Evolutionary conservation across 2,113 vertebrate genomes (phyloP), one percentile per base, ranked within the genome.

Genomic region (Corydoras sp.): DNA sequence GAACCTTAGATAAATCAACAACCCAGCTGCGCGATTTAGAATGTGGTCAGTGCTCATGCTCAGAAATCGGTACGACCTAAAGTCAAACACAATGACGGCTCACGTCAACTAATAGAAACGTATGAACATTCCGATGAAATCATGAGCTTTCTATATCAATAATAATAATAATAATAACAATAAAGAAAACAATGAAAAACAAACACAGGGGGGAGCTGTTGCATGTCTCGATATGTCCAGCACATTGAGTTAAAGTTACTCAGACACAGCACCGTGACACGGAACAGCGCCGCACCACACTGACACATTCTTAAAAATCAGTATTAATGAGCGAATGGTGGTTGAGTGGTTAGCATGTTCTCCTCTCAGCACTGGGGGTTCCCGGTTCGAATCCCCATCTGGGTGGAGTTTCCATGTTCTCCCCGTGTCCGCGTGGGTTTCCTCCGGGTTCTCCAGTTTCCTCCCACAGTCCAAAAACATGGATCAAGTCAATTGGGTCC

Each of bases 81-180:
- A 54, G n/a, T 35, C 60, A 32, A 31, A 18, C 18, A 62, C 18
- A 74, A 68, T n/a, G n/a, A 55, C 62, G 48, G 66, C 73, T 70
- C 43, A 74, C 63, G 67, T 67, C 56, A 74, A 32, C 53, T 11
- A 13, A 15, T 65, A 53, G 30, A 50, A 59, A 29, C 8, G n/a
- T 14, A 9, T 4, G 9, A 35, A 13, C 56, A 51, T 50, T 59
- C 5, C 48, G 6, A 12, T 13, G 61, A 69, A 60, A 29, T 30
- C 54, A 65, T 12, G 4, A 24, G 24, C 9, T 24, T 24, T 24
- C 18, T 24, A 24, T 24, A 24, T 24, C 18, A 24, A 24, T 24
- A 24, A 24, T 24, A 24, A 24, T 24, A 24, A 24, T 24, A 24
- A 24, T 24, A 24, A 24, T 24, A 24, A 24, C 18, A 24, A 24